Evolutionary conservation across 2,888 invertebrate genomes (phyloP).

Genomic region (Tetranychus piercei): DNA sequence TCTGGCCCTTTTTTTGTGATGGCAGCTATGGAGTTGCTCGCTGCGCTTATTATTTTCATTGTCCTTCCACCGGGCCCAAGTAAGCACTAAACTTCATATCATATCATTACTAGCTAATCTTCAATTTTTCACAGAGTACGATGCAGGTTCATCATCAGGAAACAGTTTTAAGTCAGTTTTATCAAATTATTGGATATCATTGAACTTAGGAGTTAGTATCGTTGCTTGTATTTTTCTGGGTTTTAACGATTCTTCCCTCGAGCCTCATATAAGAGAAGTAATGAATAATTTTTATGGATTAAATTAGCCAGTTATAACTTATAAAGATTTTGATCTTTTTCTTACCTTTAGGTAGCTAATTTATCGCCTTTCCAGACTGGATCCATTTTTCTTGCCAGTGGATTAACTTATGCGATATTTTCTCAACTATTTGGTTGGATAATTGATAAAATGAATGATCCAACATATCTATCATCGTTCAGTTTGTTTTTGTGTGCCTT

Average conservation of each 20-base stretch:
- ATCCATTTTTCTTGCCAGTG: constrained; percentile 4
- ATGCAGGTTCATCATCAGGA: background rate
- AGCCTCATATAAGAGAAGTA: constrained; percentile 9
- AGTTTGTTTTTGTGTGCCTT: background rate
- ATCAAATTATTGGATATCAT: background rate
- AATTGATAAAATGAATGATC: constrained; percentile 7
- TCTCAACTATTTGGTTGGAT: background rate
- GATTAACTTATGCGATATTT: constrained; percentile 1
- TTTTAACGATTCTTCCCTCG: constrained; percentile 16
- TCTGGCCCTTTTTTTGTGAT: constrained; percentile 13
- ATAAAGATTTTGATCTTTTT: background rate
- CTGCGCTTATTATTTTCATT: background rate
- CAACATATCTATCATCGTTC: background rate
- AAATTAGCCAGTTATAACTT: background rate
- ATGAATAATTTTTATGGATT: background rate
- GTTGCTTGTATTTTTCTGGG: constrained; percentile 13
- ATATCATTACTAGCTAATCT: background rate
- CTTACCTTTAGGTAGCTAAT: background rate
- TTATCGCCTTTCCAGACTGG: constrained; percentile 6
- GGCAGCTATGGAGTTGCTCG: constrained; percentile 7
- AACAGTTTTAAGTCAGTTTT: background rate
- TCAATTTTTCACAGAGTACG: background rate
- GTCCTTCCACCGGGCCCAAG: constrained; percentile 5
- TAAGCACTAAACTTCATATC: background rate
- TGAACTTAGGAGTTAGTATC: constrained; percentile 11